Conservation (phyloP, 2,113 vertebrate species). For the Hyaena hyaena region DNA sequence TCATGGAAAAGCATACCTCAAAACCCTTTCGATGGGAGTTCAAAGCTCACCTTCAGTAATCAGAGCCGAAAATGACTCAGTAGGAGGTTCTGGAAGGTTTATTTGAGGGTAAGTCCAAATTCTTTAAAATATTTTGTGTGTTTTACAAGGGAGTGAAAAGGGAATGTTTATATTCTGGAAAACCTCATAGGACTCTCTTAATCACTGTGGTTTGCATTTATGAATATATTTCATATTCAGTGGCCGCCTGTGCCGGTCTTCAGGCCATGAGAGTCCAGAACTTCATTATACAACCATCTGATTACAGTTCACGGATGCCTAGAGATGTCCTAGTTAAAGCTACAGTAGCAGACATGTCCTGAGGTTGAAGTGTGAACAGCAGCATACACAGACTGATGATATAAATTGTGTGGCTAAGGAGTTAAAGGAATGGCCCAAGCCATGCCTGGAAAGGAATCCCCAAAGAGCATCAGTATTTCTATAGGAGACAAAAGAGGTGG, state of each 20-base stretch:
- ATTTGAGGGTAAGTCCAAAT: neutral
- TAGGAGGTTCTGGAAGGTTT: neutral
- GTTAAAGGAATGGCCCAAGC: neutral
- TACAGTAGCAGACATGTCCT: accelerated
- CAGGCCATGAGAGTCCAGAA: accelerated
- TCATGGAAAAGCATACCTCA: neutral
- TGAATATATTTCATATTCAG: neutral
- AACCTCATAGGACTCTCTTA: neutral
- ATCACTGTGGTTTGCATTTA: neutral
- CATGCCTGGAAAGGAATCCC: neutral
- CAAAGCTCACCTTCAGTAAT: neutral
- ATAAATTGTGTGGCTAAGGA: neutral
- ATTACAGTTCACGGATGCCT: neutral
- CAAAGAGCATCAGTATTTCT: neutral
- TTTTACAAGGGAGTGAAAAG: neutral
- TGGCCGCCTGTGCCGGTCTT: neutral
- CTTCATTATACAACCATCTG: neutral
- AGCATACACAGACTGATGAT: neutral
- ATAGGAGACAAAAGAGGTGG: neutral
- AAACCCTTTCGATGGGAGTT: neutral
- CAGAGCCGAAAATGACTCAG: neutral
- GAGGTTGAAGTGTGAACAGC: neutral
- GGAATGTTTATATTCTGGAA: neutral
- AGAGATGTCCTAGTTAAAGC: neutral
- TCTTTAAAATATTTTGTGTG: neutral